A percentile compares a stretch with the other conserved stretches of the same genome.
Conservation (phyloP, 1,140 invertebrate genomes). For the Lordiphosa clarofinis region DNA sequence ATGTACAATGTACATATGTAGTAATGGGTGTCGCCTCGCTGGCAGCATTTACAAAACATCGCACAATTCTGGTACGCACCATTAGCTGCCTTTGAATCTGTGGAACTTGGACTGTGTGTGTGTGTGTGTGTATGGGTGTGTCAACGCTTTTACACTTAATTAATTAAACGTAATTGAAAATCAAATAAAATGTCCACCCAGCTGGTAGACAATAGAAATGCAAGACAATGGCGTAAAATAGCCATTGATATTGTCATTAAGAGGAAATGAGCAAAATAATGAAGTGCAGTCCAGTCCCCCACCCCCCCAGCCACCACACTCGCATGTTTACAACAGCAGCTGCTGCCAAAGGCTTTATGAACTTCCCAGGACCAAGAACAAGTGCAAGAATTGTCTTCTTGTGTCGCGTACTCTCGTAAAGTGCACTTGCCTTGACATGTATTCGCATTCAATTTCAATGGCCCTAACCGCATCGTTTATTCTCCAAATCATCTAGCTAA, state of each 20-base stretch:
- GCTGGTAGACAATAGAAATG: constrained; percentile 60
- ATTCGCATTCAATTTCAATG: constrained; percentile 50
- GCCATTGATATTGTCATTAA: constrained; percentile 76
- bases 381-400: constrained; percentile 36
- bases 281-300: constrained; percentile 48
- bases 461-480: constrained; percentile 14
- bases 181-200: constrained; percentile 67
- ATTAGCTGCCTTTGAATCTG: constrained; percentile 39
- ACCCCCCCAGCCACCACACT: background rate
- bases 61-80: constrained; percentile 54
- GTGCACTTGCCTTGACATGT: constrained; percentile 17
- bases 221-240: constrained; percentile 65
- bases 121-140: constrained; percentile 7
- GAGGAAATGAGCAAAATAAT: constrained; percentile 72
- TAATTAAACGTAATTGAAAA: constrained; percentile 74
- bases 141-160: constrained; percentile 71
- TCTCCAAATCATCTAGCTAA: constrained; percentile 19
- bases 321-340: constrained; percentile 21
- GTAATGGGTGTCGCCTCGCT: background rate
- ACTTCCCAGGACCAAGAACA: constrained; percentile 30
- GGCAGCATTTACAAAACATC: constrained; percentile 48
- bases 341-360: constrained; percentile 54
- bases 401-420: constrained; percentile 22
- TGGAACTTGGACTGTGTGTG: no score
- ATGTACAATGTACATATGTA: constrained; percentile 8